Conservation (phyloP, 2,113 vertebrate genomes). For the Istiophorus platypterus region DNA sequence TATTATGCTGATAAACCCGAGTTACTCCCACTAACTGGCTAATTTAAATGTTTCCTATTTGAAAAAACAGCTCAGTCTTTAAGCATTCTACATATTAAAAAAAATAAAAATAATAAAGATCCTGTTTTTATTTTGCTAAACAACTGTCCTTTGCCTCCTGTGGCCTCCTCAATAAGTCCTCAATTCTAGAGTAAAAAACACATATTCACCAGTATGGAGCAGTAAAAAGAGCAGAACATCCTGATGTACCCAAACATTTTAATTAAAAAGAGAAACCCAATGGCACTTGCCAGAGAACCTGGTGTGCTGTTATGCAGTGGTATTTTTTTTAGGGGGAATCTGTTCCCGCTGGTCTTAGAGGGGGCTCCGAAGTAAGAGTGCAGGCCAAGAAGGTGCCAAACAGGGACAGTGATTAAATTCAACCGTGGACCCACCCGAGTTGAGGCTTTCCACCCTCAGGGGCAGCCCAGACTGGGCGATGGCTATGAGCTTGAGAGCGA, state of each 20-base stretch:
- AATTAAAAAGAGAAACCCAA: not conserved
- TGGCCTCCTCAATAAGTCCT: not conserved
- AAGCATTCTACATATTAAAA: not conserved
- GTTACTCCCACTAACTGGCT: not conserved
- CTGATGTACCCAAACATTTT: not conserved
- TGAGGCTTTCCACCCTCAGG: conserved; percentile 96
- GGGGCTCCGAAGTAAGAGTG: not conserved
- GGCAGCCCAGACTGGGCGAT: conserved; percentile 97
- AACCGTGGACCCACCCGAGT: conserved; percentile 88
- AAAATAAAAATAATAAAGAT: too few relatives aligned
- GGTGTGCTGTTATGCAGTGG: not conserved
- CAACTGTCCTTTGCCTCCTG: not conserved
- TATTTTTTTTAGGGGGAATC: not conserved
- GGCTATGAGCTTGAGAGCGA: conserved; percentile 97
- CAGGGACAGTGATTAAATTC: not conserved
- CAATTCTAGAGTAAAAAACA: not conserved
- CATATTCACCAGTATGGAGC: not conserved
- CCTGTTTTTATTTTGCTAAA: not conserved
- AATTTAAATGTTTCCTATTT: not conserved
- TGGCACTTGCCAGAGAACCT: not conserved
- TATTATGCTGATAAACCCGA: not conserved
- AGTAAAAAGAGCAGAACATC: not conserved
- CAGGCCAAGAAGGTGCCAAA: not conserved
- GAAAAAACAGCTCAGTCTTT: not conserved
- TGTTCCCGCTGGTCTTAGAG: not conserved